Evolutionary conservation across 2,797 vertebrate species (phyloP).

Genomic region (Cephalopachus bancanus): DNA sequence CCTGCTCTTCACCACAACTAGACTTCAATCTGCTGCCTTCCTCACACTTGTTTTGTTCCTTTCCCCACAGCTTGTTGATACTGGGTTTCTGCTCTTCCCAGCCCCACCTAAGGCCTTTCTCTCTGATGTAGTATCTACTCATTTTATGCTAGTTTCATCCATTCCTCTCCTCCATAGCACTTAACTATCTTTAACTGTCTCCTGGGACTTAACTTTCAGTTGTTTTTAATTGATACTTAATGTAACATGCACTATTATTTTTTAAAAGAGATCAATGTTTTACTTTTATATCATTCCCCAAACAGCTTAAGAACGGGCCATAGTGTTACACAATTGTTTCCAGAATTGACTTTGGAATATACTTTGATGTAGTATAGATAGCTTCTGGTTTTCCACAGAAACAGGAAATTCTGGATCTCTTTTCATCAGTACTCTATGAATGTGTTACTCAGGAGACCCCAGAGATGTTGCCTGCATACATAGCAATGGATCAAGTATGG

Average conservation of each 20-base stretch:
- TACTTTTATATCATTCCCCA: not conserved
- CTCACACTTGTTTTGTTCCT: not conserved
- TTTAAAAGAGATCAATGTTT: not conserved
- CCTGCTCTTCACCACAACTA: not conserved
- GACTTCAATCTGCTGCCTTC: not conserved
- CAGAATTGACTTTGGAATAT: conserved; percentile 59
- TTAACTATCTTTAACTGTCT: not conserved
- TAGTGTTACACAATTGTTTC: not conserved
- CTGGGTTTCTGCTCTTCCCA: not conserved
- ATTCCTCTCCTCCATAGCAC: not conserved
- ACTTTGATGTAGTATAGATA: conserved; percentile 45
- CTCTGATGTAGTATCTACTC: not conserved
- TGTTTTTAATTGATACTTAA: conserved; percentile 34
- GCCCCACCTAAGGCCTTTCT: not conserved
- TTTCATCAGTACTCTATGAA: no score
- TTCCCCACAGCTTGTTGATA: not conserved
- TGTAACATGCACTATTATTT: not conserved
- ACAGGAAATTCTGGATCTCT: no score
- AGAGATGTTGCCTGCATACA: conserved; percentile 97
- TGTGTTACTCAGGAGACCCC: no score
- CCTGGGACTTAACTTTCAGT: not conserved
- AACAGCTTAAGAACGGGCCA: not conserved
- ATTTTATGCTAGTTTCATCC: not conserved
- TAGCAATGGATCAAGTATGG: conserved; percentile 97
- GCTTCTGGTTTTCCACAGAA: conserved; percentile 86